These are phyloP conservation scores for Phymorhynchus buccinoides DNA, from an alignment of 1,140 invertebrate species.

Conservation along the genomic window DNA sequence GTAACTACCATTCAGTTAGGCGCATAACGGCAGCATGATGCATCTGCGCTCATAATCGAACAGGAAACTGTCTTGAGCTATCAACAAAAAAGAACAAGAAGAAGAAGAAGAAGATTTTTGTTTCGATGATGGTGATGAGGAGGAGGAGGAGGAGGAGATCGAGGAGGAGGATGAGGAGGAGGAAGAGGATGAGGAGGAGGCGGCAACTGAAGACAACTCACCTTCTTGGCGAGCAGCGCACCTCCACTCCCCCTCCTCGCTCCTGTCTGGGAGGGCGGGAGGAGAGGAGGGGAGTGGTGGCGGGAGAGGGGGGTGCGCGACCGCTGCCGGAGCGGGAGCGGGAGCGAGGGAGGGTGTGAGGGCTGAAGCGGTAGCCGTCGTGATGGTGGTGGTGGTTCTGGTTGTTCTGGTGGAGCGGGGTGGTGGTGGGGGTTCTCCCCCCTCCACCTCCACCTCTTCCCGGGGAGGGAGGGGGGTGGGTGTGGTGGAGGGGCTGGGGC, in stretches of 20 bases:
- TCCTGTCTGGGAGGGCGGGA: slow-evolving; percentile 5
- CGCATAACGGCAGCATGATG: too few species aligned
- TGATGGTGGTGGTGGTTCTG: not conserved
- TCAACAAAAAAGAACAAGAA: too few species aligned
- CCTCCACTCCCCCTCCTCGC: not conserved
- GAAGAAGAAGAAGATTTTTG: too few species aligned
- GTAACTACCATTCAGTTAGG: too few species aligned
- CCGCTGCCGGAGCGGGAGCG: not conserved
- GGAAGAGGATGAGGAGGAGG: too few species aligned
- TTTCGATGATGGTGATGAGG: too few species aligned
- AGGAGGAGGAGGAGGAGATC: not conserved
- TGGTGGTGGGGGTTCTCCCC: not conserved
- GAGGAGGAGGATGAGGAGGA: not conserved
- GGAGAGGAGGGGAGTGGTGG: not conserved
- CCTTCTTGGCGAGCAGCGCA: not conserved
- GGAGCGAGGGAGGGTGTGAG: not conserved
- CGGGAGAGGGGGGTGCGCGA: not conserved
- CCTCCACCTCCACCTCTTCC: too few species aligned
- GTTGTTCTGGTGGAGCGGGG: not conserved
- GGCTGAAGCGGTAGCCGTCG: not conserved
- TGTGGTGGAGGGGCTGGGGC: not conserved
- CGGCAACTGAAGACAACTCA: too few species aligned
- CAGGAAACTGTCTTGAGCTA: too few species aligned
- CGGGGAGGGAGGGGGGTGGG: not conserved
- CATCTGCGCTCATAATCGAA: too few species aligned